Evolutionary conservation across 2,797 vertebrate genomes (phyloP).

Genomic region (Lithobates pipiens): DNA sequence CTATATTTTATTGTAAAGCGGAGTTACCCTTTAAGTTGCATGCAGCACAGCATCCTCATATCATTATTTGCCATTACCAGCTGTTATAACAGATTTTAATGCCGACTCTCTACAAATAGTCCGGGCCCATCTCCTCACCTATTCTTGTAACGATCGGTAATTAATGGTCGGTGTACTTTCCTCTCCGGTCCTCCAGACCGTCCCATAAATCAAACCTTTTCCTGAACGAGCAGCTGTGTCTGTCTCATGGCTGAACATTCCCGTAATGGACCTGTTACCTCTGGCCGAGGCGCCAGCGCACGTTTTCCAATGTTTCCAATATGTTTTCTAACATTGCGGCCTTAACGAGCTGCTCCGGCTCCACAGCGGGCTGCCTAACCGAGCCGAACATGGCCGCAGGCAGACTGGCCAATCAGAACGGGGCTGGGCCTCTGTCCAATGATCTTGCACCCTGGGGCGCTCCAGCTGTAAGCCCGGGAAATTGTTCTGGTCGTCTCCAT

Average conservation of each 20-base stretch:
- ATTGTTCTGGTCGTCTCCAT: neutral
- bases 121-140: neutral
- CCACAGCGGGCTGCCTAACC: neutral
- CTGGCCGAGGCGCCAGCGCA: conserved; percentile 1
- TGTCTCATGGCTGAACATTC: neutral
- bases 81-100: no score
- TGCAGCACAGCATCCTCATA: no score
- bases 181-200: conserved; percentile 25
- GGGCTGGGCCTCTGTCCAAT: neutral
- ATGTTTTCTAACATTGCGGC: conserved; percentile 5
- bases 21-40: no score
- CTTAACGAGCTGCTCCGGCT: neutral
- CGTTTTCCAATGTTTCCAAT: conserved; percentile 12
- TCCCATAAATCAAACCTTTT: neutral
- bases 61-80: no score
- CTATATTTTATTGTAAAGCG: no score
- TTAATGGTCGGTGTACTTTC: neutral
- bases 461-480: neutral
- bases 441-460: neutral
- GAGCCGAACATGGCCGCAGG: neutral
- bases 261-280: conserved; percentile 29
- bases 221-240: conserved; percentile 25
- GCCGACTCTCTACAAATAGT: no score
- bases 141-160: conserved; percentile 6
- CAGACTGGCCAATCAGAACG: neutral